Conservation (phyloP, 2,797 vertebrate genomes). For the Manis crassicaudata region DNA sequence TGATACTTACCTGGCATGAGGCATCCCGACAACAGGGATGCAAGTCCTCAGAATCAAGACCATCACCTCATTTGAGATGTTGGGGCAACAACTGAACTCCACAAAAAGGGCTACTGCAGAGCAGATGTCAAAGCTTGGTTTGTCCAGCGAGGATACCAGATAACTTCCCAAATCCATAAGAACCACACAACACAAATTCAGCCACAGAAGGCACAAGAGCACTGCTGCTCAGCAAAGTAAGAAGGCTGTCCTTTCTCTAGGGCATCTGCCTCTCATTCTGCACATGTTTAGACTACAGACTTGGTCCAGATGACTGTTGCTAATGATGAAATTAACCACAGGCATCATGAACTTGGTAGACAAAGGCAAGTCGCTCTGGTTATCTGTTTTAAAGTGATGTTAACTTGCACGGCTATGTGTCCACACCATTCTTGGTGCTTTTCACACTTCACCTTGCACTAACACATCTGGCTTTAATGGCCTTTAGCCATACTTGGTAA, state of each 20-base stretch:
- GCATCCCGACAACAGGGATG: not conserved
- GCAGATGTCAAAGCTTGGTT: not conserved
- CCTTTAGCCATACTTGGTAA: too few relatives aligned
- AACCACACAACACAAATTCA: not conserved
- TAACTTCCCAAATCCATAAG: not conserved
- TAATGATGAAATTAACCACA: not conserved
- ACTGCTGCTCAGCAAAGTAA: not conserved
- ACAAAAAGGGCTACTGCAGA: not conserved
- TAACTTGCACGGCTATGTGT: not conserved
- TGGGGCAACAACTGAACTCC: not conserved
- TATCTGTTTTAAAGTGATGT: not conserved
- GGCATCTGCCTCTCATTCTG: not conserved
- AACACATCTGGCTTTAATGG: not conserved
- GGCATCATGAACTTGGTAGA: not conserved
- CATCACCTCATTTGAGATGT: not conserved
- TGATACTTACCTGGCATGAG: not conserved
- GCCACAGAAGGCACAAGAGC: not conserved
- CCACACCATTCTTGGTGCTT: fast-evolving
- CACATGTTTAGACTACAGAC: not conserved
- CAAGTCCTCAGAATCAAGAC: not conserved
- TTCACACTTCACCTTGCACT: not conserved
- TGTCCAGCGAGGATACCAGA: not conserved
- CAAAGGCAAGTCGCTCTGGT: not conserved
- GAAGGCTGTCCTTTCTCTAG: not conserved
- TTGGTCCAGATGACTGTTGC: not conserved